These are phyloP conservation scores for Scomber scombrus DNA, from an alignment of 2,113 vertebrate species.

Conservation along the genomic window DNA sequence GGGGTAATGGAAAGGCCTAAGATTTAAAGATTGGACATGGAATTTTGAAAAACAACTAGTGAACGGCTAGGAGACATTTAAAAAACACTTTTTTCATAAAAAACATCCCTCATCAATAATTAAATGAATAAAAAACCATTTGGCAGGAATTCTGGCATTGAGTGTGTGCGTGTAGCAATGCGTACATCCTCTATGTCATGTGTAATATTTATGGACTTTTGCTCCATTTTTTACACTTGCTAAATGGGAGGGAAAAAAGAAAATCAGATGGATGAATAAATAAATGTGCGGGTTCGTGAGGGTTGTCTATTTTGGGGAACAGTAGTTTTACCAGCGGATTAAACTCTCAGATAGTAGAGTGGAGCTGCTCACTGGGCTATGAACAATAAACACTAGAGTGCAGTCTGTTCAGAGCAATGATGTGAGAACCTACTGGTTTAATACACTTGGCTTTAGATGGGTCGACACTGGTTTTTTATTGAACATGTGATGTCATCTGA, in stretches of 20 bases:
- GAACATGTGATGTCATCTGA: neutral
- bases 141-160: too few relatives aligned
- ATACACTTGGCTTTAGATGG: conserved; percentile 6
- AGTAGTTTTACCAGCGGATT: conserved; percentile 21
- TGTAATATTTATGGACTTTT: conserved; percentile 52
- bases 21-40: too few relatives aligned
- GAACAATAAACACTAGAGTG: conserved; percentile 37
- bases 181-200: conserved; percentile 8
- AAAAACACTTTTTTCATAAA: too few relatives aligned
- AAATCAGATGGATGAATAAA: conserved; percentile 37
- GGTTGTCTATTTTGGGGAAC: conserved; percentile 25
- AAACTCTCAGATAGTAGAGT: conserved; percentile 33
- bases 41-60: too few relatives aligned
- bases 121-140: too few relatives aligned
- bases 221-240: conserved; percentile 27
- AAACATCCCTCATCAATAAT: too few relatives aligned
- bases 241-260: conserved; percentile 9
- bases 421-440: conserved; percentile 2
- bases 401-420: neutral
- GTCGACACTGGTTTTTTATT: neutral
- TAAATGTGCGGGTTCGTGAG: neutral
- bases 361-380: conserved; percentile 30
- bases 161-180: neutral
- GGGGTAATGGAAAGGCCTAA: neutral
- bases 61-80: too few relatives aligned